phyloP scores from a whole-genome alignment of 1,140 invertebrate species.

The Ganaspis sp. region DNA sequence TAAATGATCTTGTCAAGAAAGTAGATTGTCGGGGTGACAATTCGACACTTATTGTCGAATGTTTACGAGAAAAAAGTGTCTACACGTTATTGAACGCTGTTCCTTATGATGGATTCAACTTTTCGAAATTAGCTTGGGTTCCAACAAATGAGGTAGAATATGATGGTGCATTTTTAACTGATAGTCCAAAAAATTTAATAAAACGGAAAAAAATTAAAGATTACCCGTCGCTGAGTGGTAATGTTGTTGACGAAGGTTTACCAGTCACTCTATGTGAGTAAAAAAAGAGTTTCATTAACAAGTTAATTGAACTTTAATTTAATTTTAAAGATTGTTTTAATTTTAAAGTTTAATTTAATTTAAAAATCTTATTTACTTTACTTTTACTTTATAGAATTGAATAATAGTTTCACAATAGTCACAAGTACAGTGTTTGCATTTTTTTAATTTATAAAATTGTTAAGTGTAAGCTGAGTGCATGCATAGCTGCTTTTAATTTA shows the following conservation, averaged over 20 bases:
- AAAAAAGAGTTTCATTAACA: not conserved
- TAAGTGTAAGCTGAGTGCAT: too few species aligned
- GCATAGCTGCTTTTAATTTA: too few species aligned
- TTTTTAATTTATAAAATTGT: too few species aligned
- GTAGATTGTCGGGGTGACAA: not conserved
- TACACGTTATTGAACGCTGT: not conserved
- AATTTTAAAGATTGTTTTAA: not conserved
- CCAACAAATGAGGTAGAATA: conserved; percentile 4
- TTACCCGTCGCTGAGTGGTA: not conserved
- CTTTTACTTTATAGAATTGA: too few species aligned
- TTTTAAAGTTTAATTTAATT: not conserved
- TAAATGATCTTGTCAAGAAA: not conserved
- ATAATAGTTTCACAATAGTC: too few species aligned
- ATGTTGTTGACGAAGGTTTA: not conserved
- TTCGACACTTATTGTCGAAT: not conserved
- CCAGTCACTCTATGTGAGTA: not conserved
- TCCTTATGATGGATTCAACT: not conserved
- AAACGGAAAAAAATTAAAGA: not conserved
- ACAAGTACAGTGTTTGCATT: too few species aligned
- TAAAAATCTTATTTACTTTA: too few species aligned
- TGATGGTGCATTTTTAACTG: not conserved
- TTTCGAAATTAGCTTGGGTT: not conserved
- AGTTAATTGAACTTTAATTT: not conserved
- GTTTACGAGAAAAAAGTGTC: conserved; percentile 14
- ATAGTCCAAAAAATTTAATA: not conserved